Conservation (phyloP, 2,888 invertebrate species). For the Callimorpha dominula region DNA sequence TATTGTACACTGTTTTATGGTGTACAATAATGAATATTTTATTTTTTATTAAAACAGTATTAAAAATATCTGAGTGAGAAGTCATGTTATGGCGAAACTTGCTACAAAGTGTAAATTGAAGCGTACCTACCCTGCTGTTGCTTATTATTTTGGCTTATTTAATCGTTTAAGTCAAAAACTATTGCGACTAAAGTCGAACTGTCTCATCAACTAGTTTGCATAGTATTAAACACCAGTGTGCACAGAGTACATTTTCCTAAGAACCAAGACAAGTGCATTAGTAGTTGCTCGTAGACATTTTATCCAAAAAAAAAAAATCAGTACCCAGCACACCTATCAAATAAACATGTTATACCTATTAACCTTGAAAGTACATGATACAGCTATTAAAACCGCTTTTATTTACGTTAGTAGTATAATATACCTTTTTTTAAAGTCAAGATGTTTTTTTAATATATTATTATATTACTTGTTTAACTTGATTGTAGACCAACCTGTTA, state of each 20-base stretch:
- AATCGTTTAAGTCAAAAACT: background rate
- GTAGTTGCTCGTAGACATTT: background rate
- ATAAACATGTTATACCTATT: background rate
- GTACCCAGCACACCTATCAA: background rate
- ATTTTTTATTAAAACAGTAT: background rate
- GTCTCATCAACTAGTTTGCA: no score
- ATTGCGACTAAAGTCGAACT: no score
- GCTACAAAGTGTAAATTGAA: background rate
- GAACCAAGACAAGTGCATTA: background rate
- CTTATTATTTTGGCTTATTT: background rate
- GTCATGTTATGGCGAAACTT: background rate
- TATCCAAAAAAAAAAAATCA: background rate
- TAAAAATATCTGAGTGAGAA: background rate
- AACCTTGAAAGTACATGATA: background rate
- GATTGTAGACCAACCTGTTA: conserved; percentile 13
- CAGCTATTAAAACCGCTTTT: background rate
- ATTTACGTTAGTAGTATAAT: background rate
- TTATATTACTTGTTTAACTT: background rate
- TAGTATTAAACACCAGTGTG: no score
- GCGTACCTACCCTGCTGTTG: background rate
- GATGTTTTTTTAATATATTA: background rate
- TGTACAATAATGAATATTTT: no score
- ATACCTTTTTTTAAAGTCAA: background rate
- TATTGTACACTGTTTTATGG: no score
- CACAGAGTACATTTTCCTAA: background rate